Percentiles rank a stretch among this genome's conserved stretches.
Conservation (phyloP, 2,888 invertebrate species). For the Phymatocera aterrima region DNA sequence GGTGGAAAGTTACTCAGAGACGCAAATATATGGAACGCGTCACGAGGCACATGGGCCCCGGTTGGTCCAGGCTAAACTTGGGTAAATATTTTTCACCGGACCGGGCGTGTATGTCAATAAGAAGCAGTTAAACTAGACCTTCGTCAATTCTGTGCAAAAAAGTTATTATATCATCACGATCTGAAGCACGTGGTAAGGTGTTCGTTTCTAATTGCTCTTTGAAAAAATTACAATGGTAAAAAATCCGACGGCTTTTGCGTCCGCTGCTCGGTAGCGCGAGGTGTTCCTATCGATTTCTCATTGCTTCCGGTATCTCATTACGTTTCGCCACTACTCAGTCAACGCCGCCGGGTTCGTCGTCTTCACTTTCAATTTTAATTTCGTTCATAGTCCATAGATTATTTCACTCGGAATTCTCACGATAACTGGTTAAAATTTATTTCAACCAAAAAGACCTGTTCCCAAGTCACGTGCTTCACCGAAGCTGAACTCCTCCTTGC, state of each 20-base stretch:
- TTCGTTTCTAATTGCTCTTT: no score
- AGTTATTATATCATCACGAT: not conserved
- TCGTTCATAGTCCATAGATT: not conserved
- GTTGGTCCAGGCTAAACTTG: not conserved
- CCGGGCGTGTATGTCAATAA: not conserved
- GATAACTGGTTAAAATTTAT: slow-evolving; percentile 23
- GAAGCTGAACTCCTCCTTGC: slow-evolving; percentile 13
- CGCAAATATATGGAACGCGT: not conserved
- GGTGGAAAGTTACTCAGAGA: slow-evolving; percentile 22
- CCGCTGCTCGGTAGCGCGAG: not conserved
- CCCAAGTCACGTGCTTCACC: slow-evolving; percentile 23
- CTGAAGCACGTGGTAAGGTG: not conserved
- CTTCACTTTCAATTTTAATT: not conserved
- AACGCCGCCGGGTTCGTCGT: not conserved
- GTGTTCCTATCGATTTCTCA: not conserved
- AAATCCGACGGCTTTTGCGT: not conserved
- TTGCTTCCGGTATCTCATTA: slow-evolving; percentile 3
- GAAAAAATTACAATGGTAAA: no score
- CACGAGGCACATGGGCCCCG: not conserved
- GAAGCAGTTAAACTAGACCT: not conserved
- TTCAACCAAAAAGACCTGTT: not conserved
- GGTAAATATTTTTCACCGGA: not conserved
- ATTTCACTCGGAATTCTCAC: not conserved
- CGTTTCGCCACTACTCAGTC: not conserved
- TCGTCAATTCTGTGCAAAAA: not conserved